Base-by-base conservation (phyloP, 2,113 vertebrate genomes). In the Pycnonotus jocosus region DNA sequence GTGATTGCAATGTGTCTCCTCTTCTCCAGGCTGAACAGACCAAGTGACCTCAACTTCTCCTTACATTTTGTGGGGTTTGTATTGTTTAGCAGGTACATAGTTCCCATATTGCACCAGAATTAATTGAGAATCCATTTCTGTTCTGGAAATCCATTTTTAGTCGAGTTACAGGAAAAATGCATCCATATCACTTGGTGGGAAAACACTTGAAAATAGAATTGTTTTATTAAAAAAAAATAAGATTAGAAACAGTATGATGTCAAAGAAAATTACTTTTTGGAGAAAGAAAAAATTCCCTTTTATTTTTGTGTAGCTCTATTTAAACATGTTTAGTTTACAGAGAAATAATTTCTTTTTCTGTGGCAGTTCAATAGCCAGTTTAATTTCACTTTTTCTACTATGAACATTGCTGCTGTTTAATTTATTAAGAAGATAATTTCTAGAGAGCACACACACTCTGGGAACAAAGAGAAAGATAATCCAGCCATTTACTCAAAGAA, bases 401-500 rank as follows among this genome's bases (percentile, higher is more conserved):
- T 10, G 13, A 86, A 61, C 15, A 62, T 15, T 70, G 22, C 45
- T 81, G 38, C 51, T 74, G 16, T 60, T 80, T 70, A 86, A 86
- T 79, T 77, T 82, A 92, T 86, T 84, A 81, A 44, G 31, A 37
- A 81, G 44, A 38, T 48, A 76, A 60, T 76, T 91, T 92, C 44
- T 66, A 64, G 70, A 85, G 30, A 47, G 15, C 33, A 68, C 40
- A 35, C 13, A 66, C 6, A 58, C 30, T 33, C 38, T 70, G 31
- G 38, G 22, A 91, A 91, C 70, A 70, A 6, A 37, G 13, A 77
- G 45, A 57, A 92, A 80, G 42, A 73, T 45, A 73, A 81, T 78
- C 64, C 53, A 91, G 38, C 37, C 35, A 58, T 54, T 90, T 81
- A 64, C 56, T 68, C 42, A 66, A 60, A 81, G 60, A 89, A 91